Evolutionary conservation across 2,888 invertebrate genomes (phyloP), one percentile per base, ranked within the genome.

Genomic region (Ephialtes manifestator): DNA sequence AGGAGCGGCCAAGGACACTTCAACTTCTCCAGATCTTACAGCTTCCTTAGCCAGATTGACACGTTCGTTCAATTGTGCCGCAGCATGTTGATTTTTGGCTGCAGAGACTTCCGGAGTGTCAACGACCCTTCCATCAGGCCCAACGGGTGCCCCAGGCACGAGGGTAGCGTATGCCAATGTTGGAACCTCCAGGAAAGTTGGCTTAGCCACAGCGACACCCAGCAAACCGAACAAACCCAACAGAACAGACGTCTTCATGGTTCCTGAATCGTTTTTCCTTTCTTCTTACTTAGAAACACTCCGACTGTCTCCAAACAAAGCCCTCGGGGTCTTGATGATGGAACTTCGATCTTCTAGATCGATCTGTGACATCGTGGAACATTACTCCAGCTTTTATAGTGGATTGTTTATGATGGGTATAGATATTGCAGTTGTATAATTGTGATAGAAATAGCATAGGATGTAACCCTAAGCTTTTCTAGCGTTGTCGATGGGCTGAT

Each of bases 81-180:
- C 89, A 18, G 90, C 88, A 84, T 91, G 91, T 55, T 89, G 89
- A 4, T 88, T 87, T 77, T 89, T 91, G 60, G 91, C 90, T 13
- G 83, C 84, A 4, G 89, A 87, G 5, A 91, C 90, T 88, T 92
- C 92, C 75, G 90, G 90, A 28, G 90, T 90, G 75, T 91, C 91
- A 65, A 90, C 88, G 46, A 90, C 88, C 51, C 90, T 87, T 18
- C 91, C 92, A 53, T 90, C 89, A 13, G 88, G 84, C 11, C 90
- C 90, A 24, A 91, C 88, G 13, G 91, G 90, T 0, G 88, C 86
- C 11, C 71, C 82, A 28, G 86, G 75, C 2, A 67, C 71, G n/a
- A 81, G 74, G 24, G 58, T 81, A 13, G 84, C 70, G 60, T 86
- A 86, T 8, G 80, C 58, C 76, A 85, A n/a, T 2, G 79, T 58